These are phyloP conservation scores for Parnassius mnemosyne DNA, from an alignment of 2,888 invertebrate species.

Conservation along the genomic window DNA sequence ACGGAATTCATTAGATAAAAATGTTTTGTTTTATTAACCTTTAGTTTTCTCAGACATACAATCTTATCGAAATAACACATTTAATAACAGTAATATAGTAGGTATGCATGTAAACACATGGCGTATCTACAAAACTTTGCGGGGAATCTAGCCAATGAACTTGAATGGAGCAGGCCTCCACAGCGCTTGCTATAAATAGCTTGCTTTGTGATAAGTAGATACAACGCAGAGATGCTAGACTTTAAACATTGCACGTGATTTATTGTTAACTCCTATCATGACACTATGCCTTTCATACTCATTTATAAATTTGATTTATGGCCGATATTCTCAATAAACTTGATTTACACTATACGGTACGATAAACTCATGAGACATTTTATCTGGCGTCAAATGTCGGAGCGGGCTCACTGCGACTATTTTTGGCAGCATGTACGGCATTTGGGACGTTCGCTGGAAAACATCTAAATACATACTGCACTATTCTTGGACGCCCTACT, in stretches of 20 bases:
- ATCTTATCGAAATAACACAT: constrained; percentile 9
- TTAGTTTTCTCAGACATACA: constrained; percentile 2
- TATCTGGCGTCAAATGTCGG: constrained; percentile 55
- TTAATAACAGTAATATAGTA: constrained; percentile 7
- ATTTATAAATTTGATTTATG: constrained; percentile 12
- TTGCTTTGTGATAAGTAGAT: constrained; percentile 32
- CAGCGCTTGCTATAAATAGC: constrained; percentile 59
- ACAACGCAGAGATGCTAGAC: constrained; percentile 26
- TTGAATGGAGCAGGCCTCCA: constrained; percentile 66
- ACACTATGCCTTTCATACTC: constrained; percentile 4
- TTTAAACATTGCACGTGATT: constrained; percentile 26
- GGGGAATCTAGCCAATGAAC: constrained; percentile 70
- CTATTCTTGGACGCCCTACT: constrained; percentile 74
- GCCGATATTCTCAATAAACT: no score
- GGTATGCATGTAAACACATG: constrained; percentile 24
- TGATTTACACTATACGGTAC: no score
- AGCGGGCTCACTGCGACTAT: constrained; percentile 55
- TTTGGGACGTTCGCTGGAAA: constrained; percentile 73
- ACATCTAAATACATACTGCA: constrained; percentile 57
- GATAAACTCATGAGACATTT: constrained; percentile 16
- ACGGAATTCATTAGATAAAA: constrained; percentile 23
- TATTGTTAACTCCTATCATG: constrained; percentile 20
- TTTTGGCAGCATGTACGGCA: constrained; percentile 63
- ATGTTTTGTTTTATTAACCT: constrained; percentile 12
- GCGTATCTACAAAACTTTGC: constrained; percentile 46